Percentiles rank a stretch among this genome's conserved stretches.
Evolutionary conservation across 2,888 invertebrate species (phyloP).

Genomic region (Drosophila mimetica): DNA sequence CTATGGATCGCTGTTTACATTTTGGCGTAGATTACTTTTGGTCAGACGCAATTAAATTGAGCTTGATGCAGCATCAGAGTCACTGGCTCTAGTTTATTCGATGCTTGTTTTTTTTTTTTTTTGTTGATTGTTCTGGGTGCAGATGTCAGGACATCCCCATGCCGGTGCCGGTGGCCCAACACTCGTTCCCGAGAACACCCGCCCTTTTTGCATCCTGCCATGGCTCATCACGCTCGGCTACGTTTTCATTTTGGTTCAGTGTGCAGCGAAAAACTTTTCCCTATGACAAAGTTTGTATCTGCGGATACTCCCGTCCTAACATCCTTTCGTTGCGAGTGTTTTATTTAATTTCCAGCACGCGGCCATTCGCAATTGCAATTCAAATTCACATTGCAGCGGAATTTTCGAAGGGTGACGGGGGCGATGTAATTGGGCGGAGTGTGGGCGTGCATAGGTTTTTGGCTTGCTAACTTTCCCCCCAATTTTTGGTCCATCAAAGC

Average conservation of each 20-base stretch:
- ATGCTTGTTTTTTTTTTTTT: constrained; percentile 16
- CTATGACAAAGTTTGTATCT: constrained; percentile 52
- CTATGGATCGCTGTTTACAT: constrained; percentile 33
- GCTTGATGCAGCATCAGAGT: constrained; percentile 30
- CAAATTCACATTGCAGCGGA: constrained; percentile 31
- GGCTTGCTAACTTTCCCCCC: constrained; percentile 25
- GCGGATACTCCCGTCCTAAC: constrained; percentile 41
- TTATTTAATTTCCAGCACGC: constrained; percentile 60
- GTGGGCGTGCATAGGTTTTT: constrained; percentile 9
- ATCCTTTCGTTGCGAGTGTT: constrained; percentile 44
- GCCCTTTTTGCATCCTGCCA: constrained; percentile 28
- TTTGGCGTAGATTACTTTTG: constrained; percentile 36
- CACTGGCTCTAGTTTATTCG: constrained; percentile 29
- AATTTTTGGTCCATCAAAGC: constrained; percentile 36
- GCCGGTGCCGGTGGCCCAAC: constrained; percentile 2
- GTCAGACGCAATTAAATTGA: constrained; percentile 53
- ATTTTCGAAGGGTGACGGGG: constrained; percentile 15
- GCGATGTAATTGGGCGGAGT: constrained; percentile 4
- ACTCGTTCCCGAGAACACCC: neutral
- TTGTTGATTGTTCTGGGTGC: constrained; percentile 18
- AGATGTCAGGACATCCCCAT: constrained; percentile 32
- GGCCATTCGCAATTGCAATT: constrained; percentile 59
- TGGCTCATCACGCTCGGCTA: constrained; percentile 50
- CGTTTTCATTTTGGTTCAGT: constrained; percentile 54
- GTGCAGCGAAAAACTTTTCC: constrained; percentile 52